These are phyloP conservation scores for Dexiosoma caninum DNA, from an alignment of 2,888 invertebrate species.

Conservation along the genomic window DNA sequence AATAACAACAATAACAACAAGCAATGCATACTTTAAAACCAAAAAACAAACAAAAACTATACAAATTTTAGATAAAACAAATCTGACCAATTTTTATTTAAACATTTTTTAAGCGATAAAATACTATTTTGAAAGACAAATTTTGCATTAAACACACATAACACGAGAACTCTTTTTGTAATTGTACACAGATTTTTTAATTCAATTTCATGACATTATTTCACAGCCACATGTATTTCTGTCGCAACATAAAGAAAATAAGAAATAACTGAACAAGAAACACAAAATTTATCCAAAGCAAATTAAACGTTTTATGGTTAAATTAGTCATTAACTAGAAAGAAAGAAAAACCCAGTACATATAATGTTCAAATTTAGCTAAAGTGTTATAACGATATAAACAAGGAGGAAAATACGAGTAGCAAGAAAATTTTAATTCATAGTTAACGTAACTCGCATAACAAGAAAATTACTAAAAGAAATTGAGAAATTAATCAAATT, in stretches of 20 bases:
- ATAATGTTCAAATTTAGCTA: constrained; percentile 44
- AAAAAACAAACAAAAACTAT: constrained; percentile 3
- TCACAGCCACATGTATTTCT: constrained; percentile 31
- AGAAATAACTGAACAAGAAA: neutral
- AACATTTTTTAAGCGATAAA: neutral
- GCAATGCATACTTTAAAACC: constrained; percentile 34
- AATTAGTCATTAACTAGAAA: neutral
- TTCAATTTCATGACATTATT: neutral
- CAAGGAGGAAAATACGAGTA: neutral
- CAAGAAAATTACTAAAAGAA: neutral
- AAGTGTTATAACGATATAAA: neutral
- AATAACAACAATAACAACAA: constrained; percentile 28
- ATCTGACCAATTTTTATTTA: constrained; percentile 60
- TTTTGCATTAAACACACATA: constrained; percentile 49
- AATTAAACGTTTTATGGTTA: constrained; percentile 12
- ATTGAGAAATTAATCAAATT: constrained; percentile 13
- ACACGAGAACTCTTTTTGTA: constrained; percentile 7
- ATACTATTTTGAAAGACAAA: constrained; percentile 1
- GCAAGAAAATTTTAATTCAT: neutral
- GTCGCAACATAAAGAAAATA: neutral
- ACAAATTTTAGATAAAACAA: constrained; percentile 36
- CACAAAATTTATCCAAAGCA: neutral
- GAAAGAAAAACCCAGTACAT: neutral
- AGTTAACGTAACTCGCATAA: constrained; percentile 45
- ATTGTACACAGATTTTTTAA: constrained; percentile 19